Percentiles rank a stretch among this genome's conserved stretches.
Conservation (phyloP, 2,888 invertebrate genomes). For the Galerucella nymphaeae region DNA sequence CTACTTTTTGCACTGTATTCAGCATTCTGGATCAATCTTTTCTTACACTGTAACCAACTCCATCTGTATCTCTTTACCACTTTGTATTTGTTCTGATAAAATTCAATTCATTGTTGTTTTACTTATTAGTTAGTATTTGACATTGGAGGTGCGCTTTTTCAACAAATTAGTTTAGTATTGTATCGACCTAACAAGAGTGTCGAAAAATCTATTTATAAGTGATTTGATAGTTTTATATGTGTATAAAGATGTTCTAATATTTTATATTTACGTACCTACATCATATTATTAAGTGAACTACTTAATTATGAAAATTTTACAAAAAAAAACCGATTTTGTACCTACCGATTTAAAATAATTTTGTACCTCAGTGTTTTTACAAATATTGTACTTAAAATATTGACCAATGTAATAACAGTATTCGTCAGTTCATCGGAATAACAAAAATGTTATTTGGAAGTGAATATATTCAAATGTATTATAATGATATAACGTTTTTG, state of each 20-base stretch:
- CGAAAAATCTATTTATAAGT: constrained; percentile 31
- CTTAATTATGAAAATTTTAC: constrained; percentile 47
- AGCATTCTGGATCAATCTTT: too few relatives aligned
- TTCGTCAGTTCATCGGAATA: constrained; percentile 40
- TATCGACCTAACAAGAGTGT: constrained; percentile 8
- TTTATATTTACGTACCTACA: constrained; percentile 41
- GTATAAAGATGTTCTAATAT: constrained; percentile 44
- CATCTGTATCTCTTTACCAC: too few relatives aligned
- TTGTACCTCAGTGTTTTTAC: constrained; percentile 62
- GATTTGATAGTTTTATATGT: constrained; percentile 41
- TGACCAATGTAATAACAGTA: constrained; percentile 59
- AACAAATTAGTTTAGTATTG: background rate
- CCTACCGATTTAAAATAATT: constrained; percentile 57
- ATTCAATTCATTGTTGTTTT: background rate
- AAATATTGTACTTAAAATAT: constrained; percentile 58
- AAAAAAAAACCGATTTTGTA: constrained; percentile 51
- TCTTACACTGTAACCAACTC: too few relatives aligned
- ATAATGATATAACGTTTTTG: background rate
- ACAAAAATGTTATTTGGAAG: background rate
- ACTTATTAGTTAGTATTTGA: background rate
- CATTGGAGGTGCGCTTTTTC: constrained; percentile 5
- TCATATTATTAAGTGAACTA: constrained; percentile 43
- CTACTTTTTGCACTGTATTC: too few relatives aligned
- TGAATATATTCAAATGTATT: background rate
- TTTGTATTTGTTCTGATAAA: too few relatives aligned